Evolutionary conservation across 2,888 invertebrate species (phyloP), one percentile per base, ranked within the genome.

Genomic region (Coleophora flavipennella): DNA sequence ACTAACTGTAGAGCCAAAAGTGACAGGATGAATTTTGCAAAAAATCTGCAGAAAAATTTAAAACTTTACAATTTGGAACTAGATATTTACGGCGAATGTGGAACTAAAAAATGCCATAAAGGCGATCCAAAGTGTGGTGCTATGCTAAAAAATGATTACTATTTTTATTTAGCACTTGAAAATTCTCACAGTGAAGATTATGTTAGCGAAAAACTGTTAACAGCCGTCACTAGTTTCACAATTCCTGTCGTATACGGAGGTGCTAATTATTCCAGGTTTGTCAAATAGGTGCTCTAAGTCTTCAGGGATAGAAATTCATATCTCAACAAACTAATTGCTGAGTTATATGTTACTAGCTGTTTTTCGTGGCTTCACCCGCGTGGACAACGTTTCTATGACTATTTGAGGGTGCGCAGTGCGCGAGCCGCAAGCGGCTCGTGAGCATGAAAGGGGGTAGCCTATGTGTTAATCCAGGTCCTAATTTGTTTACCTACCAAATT

Each of bases 121-220:
- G 29, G 51, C 1, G 46, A 45, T 3, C 47, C 55, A n/a, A 56
- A 55, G 12, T 85, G 84, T 42, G 57, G 69, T 38, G 45, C 42
- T 25, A 61, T 71, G 49, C 43, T 87, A 33, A 80, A 86, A 45
- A 72, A 64, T 10, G 81, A 90, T 41, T 93, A 92, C 66, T 91
- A 88, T 59, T 93, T 92, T 59, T 92, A 92, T 57, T 66, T 92
- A 45, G 74, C 88, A 1, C 89, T 92, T 55, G 92, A 93, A 68
- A 92, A 92, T 65, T 90, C 91, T 2, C 87, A 91, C 50, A 89
- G 90, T 53, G 76, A 75, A 36, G 83, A 83, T 49, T 83, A 81
- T 33, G 75, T 81, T 2, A 79, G 83, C 0, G 83, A 83, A 59
- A 92, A 92, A 61, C 72, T 92, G 49, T 88, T 89, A 58, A 85